Percentiles rank a stretch among this genome's conserved stretches.
phyloP scores from a whole-genome alignment of 2,888 invertebrate genomes.

The Xylophagus ater region DNA sequence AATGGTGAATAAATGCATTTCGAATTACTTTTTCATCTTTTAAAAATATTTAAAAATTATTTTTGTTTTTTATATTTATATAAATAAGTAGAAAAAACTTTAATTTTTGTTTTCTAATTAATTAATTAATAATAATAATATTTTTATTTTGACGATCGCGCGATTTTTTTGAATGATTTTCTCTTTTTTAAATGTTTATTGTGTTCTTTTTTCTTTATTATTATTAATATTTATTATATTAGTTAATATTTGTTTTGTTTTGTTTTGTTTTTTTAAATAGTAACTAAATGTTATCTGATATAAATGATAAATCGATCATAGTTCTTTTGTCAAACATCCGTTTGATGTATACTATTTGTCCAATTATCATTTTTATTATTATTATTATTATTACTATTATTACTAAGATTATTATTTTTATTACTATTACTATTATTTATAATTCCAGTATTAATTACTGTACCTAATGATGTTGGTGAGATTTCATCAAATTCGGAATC shows the following conservation, averaged over 20 bases:
- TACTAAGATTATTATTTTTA: too few relatives aligned
- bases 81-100: too few relatives aligned
- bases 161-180: too few relatives aligned
- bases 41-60: too few relatives aligned
- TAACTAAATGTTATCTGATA: constrained; percentile 6
- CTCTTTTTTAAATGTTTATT: not conserved
- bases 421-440: not conserved
- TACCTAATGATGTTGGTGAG: constrained; percentile 6
- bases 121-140: too few relatives aligned
- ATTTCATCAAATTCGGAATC: constrained; percentile 63
- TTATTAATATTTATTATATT: too few relatives aligned
- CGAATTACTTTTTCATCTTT: too few relatives aligned
- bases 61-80: too few relatives aligned
- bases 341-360: constrained; percentile 24
- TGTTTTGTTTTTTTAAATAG: not conserved
- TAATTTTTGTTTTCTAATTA: too few relatives aligned
- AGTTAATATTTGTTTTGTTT: too few relatives aligned
- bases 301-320: not conserved
- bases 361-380: constrained; percentile 20
- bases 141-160: too few relatives aligned
- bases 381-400: not conserved
- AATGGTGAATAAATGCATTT: too few relatives aligned
- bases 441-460: not conserved
- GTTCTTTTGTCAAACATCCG: constrained; percentile 22
- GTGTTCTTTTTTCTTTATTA: not conserved